These are phyloP conservation scores for Meloidogyne hapla DNA, from an alignment of 1,140 invertebrate genomes.

Conservation along the genomic window DNA sequence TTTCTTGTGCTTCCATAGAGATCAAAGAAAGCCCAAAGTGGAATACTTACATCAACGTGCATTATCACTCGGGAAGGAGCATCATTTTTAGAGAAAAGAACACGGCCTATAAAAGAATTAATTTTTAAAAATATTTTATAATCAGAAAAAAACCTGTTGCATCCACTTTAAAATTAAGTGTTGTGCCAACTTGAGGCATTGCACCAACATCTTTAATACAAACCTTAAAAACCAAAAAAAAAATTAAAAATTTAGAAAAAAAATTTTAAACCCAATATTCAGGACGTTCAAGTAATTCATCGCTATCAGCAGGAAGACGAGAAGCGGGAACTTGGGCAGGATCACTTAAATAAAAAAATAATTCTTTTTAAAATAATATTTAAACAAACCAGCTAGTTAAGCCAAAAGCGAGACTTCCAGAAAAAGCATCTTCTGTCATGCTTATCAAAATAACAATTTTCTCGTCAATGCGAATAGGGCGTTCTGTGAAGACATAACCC, in stretches of 20 bases:
- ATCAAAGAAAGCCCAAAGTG: constrained; percentile 91
- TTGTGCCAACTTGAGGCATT: constrained; percentile 70
- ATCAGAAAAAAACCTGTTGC: constrained; percentile 5
- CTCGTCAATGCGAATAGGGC: constrained; percentile 44
- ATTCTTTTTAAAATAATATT: constrained; percentile 65
- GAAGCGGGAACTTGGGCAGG: constrained; percentile 65
- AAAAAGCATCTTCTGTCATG: constrained; percentile 73
- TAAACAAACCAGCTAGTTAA: constrained; percentile 81
- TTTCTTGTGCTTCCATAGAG: constrained; percentile 88
- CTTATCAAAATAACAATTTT: constrained; percentile 39
- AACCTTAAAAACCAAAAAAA: constrained; percentile 74
- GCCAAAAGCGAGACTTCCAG: constrained; percentile 83
- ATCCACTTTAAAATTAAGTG: constrained; percentile 32
- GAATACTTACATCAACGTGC: constrained; percentile 85
- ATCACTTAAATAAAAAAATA: constrained; percentile 1
- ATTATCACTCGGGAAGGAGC: constrained; percentile 71
- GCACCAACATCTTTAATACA: constrained; percentile 86
- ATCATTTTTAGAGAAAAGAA: constrained; percentile 40
- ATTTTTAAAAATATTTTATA: neutral
- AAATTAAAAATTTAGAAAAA: neutral
- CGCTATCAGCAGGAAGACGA: constrained; percentile 84
- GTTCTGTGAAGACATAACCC: constrained; percentile 48
- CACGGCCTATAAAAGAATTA: constrained; percentile 26
- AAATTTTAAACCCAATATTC: constrained; percentile 72
- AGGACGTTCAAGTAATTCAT: constrained; percentile 83